Percentiles rank a stretch among this genome's conserved stretches.
phyloP scores from a whole-genome alignment of 1,140 invertebrate species.

The Stegodyphus dumicola region DNA sequence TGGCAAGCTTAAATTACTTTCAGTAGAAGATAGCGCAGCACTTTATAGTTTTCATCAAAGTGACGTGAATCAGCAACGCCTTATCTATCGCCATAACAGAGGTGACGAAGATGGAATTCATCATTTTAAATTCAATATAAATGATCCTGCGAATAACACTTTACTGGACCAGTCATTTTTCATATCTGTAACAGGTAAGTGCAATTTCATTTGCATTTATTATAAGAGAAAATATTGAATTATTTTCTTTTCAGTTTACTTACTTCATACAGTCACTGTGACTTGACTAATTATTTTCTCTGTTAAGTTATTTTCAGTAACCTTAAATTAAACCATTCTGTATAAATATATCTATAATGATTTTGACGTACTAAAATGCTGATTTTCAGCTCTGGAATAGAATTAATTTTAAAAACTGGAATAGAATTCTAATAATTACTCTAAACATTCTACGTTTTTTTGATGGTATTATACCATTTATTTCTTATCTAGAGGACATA shows the following conservation, averaged over 20 bases:
- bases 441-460: background rate
- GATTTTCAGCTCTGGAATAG: no score
- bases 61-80: slow-evolving; percentile 11
- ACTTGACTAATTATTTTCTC: no score
- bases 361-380: no score
- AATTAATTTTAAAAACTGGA: no score
- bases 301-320: no score
- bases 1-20: background rate
- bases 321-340: no score
- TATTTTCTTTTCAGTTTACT: no score
- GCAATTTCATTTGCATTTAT: background rate
- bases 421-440: no score
- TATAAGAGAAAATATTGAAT: no score
- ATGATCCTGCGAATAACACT: slow-evolving; percentile 41
- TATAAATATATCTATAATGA: no score
- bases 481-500: slow-evolving; percentile 32
- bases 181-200: slow-evolving; percentile 39
- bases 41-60: slow-evolving; percentile 16
- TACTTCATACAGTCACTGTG: no score
- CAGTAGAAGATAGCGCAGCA: background rate
- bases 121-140: slow-evolving; percentile 36
- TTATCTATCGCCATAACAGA: slow-evolving; percentile 25
- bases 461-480: background rate
- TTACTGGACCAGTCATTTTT: slow-evolving; percentile 40
- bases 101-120: slow-evolving; percentile 3